These are phyloP conservation scores for Gadopsis bispinosus DNA, from an alignment of 2,797 vertebrate genomes.

Conservation along the genomic window DNA sequence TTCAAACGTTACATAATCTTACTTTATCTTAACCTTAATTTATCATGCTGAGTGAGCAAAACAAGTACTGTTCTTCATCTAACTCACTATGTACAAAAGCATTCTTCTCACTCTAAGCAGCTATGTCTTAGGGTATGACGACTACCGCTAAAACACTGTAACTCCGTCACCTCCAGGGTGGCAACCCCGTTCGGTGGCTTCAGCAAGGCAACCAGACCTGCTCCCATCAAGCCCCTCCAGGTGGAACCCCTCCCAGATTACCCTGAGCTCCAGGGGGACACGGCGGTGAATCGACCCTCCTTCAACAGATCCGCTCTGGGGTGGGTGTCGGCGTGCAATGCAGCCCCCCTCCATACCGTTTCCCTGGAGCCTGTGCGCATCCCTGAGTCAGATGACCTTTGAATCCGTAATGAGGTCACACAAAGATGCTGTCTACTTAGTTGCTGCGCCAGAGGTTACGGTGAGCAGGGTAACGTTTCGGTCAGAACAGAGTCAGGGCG, in stretches of 20 bases:
- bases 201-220: constrained; percentile 86
- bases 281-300: constrained; percentile 85
- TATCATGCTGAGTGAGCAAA: constrained; percentile 25
- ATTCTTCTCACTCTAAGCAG: constrained; percentile 8
- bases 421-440: constrained; percentile 56
- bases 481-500: constrained; percentile 43
- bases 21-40: constrained; percentile 4
- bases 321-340: constrained; percentile 86
- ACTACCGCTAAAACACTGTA: constrained; percentile 49
- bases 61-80: constrained; percentile 17
- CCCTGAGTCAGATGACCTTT: constrained; percentile 97
- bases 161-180: constrained; percentile 86
- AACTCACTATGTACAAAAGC: constrained; percentile 7
- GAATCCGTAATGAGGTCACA: constrained; percentile 73
- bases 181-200: constrained; percentile 96
- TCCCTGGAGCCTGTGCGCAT: constrained; percentile 80
- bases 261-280: constrained; percentile 82
- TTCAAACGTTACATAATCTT: not conserved
- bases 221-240: constrained; percentile 85
- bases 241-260: constrained; percentile 84
- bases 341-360: constrained; percentile 80
- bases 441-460: constrained; percentile 42
- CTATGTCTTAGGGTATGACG: constrained; percentile 17
- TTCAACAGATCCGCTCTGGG: constrained; percentile 96
- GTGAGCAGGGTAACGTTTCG: constrained; percentile 22